These are phyloP conservation scores for Xestoiulus laeticollis DNA, from an alignment of 2,888 invertebrate genomes.

Conservation along the genomic window DNA sequence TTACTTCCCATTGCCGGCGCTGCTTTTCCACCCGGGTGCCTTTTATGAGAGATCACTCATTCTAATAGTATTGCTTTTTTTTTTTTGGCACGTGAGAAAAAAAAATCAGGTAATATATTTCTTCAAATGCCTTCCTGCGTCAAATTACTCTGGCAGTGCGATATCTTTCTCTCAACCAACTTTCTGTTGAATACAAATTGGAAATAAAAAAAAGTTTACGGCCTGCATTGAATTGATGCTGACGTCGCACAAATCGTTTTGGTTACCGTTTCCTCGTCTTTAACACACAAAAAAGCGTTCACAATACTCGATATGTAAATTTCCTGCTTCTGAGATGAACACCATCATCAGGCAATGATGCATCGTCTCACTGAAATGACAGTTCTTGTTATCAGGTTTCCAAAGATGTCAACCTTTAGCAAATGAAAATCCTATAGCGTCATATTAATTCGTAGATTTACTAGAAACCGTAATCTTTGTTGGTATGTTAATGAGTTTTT, in stretches of 20 bases:
- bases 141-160: background rate
- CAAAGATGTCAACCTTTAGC: background rate
- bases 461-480: background rate
- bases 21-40: background rate
- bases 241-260: conserved; percentile 21
- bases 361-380: background rate
- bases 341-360: background rate
- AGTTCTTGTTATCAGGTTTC: background rate
- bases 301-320: background rate
- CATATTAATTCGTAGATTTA: background rate
- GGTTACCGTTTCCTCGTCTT: background rate
- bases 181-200: conserved; percentile 30
- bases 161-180: background rate
- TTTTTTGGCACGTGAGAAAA: background rate
- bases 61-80: background rate
- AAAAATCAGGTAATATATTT: conserved; percentile 10
- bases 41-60: conserved; percentile 18
- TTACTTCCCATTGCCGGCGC: background rate
- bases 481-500: background rate
- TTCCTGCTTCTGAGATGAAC: background rate
- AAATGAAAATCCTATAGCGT: background rate
- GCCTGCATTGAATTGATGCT: background rate
- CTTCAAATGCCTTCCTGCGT: conserved; percentile 28
- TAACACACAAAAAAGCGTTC: background rate
- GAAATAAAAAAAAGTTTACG: conserved; percentile 16